Percentiles rank a stretch among this genome's conserved stretches.
These are phyloP conservation scores for Tokudaia tokunoshimensis DNA, from an alignment of 2,797 vertebrate species.

Conservation along the genomic window DNA sequence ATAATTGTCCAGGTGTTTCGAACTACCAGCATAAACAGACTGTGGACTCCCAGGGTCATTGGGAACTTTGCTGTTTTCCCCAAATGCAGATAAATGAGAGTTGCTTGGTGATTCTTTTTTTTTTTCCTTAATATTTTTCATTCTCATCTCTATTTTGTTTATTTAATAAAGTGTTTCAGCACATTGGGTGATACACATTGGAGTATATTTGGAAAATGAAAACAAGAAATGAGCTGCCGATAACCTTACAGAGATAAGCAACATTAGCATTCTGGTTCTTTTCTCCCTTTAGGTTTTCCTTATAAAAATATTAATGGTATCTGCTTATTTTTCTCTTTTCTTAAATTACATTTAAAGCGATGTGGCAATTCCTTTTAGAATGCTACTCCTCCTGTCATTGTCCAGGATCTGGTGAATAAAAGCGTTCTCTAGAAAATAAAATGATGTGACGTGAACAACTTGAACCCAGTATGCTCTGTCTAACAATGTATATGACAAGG, in stretches of 20 bases:
- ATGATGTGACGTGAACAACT: constrained; percentile 37
- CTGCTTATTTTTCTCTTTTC: constrained; percentile 69
- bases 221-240: constrained; percentile 61
- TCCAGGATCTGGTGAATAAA: constrained; percentile 6
- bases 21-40: not conserved
- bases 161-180: constrained; percentile 43
- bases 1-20: not conserved
- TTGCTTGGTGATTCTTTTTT: not conserved
- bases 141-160: constrained; percentile 50
- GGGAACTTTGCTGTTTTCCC: not conserved
- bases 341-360: constrained; percentile 69
- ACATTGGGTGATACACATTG: constrained; percentile 26
- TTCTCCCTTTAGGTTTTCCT: constrained; percentile 53
- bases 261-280: constrained; percentile 50
- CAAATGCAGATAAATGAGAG: not conserved
- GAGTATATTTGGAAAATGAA: constrained; percentile 65
- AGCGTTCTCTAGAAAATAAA: constrained; percentile 47
- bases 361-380: constrained; percentile 47
- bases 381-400: not conserved
- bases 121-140: constrained; percentile 57
- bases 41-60: not conserved
- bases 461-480: not conserved
- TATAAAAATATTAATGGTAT: constrained; percentile 75
- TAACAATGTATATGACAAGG: not conserved
- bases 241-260: constrained; percentile 70